A percentile compares a stretch with the other conserved stretches of the same genome.
Evolutionary conservation across 2,888 invertebrate genomes (phyloP).

Genomic region (Geophilus truncorum): DNA sequence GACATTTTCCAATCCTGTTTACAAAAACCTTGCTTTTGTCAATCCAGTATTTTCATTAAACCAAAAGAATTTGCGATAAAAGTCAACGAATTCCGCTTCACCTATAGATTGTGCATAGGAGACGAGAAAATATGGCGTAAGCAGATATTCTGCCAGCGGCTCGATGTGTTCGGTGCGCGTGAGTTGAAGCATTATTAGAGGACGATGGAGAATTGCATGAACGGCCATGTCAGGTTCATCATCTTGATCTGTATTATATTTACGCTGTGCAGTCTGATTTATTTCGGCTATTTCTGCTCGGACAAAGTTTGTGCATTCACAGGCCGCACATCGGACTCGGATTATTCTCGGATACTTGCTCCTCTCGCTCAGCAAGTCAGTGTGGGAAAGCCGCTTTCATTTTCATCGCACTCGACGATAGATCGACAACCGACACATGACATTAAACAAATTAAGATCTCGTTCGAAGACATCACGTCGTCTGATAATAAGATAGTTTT

Average conservation of each 20-base stretch:
- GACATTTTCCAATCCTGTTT: background rate
- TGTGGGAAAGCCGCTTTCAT: background rate
- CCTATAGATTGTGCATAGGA: background rate
- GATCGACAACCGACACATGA: background rate
- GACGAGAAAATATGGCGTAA: constrained; percentile 28
- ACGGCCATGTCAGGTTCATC: constrained; percentile 52
- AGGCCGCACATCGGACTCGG: constrained; percentile 19
- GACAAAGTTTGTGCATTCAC: constrained; percentile 63
- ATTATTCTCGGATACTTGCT: constrained; percentile 2
- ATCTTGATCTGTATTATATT: constrained; percentile 74
- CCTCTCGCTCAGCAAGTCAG: background rate
- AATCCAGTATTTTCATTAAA: background rate
- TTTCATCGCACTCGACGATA: background rate
- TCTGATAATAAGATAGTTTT: constrained; percentile 70
- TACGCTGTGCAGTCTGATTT: constrained; percentile 78
- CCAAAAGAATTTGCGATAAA: too few relatives aligned
- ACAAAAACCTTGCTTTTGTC: too few relatives aligned
- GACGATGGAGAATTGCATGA: constrained; percentile 30
- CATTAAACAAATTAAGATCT: constrained; percentile 42
- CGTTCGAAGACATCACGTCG: constrained; percentile 79
- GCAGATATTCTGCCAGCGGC: background rate
- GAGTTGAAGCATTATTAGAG: background rate
- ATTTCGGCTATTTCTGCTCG: constrained; percentile 83
- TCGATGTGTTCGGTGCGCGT: background rate
- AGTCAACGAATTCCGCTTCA: background rate